These are phyloP conservation scores for Oreocharis arfaki DNA, from an alignment of 2,113 vertebrate species.

Conservation along the genomic window DNA sequence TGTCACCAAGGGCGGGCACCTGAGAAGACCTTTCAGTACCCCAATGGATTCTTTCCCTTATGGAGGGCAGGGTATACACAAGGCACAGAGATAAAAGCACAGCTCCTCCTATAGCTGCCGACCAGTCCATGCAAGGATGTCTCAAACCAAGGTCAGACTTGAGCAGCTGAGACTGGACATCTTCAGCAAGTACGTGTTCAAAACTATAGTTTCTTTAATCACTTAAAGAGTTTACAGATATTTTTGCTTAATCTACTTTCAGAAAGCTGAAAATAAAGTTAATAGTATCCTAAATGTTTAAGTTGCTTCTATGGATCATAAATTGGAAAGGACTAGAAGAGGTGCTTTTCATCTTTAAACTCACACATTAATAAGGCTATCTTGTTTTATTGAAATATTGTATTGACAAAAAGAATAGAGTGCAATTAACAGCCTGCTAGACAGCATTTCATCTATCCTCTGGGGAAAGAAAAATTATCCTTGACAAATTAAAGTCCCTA, in stretches of 20 bases:
- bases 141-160: background rate
- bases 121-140: background rate
- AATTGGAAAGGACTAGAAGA: background rate
- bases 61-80: accelerated
- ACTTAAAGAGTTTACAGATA: background rate
- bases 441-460: background rate
- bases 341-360: background rate
- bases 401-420: background rate
- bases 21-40: background rate
- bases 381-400: background rate
- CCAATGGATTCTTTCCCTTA: background rate
- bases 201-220: background rate
- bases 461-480: background rate
- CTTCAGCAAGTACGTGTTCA: background rate
- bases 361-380: background rate
- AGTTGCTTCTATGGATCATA: background rate
- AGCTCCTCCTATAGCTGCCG: background rate
- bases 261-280: background rate
- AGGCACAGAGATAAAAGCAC: background rate
- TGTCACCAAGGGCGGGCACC: background rate
- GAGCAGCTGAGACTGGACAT: background rate
- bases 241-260: background rate
- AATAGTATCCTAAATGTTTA: background rate
- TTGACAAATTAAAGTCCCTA: background rate
- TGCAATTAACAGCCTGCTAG: background rate